Percentiles rank a stretch among this genome's conserved stretches.
These are phyloP conservation scores for Bedellia somnulentella DNA, from an alignment of 2,888 invertebrate species.

Conservation along the genomic window DNA sequence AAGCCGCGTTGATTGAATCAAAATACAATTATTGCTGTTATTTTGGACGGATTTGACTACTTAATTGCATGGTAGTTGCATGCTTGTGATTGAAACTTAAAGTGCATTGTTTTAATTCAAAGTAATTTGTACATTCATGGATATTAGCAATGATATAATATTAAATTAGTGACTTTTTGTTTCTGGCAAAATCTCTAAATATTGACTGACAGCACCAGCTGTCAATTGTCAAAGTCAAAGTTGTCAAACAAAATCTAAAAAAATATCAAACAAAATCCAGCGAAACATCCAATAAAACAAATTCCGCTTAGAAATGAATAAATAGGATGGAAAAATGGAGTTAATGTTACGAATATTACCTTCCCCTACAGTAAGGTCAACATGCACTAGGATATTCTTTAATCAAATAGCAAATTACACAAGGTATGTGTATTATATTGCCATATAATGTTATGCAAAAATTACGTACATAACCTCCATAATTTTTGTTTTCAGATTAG, in stretches of 20 bases:
- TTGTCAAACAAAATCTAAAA: constrained; percentile 38
- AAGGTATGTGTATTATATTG: constrained; percentile 22
- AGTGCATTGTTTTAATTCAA: too few species aligned
- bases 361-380: constrained; percentile 31
- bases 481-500: constrained; percentile 65
- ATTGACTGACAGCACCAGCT: too few species aligned
- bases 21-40: too few species aligned
- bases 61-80: too few species aligned
- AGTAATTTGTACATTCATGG: too few species aligned
- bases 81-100: too few species aligned
- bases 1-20: too few species aligned
- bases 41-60: too few species aligned
- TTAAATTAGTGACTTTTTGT: too few species aligned
- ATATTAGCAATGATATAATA: too few species aligned
- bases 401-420: constrained; percentile 48
- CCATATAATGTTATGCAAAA: constrained; percentile 10
- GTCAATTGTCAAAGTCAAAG: constrained; percentile 5
- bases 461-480: constrained; percentile 38
- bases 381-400: constrained; percentile 36
- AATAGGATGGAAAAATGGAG: constrained; percentile 52
- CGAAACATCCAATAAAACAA: constrained; percentile 3
- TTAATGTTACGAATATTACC: constrained; percentile 47
- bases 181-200: too few species aligned
- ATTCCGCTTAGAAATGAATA: background rate
- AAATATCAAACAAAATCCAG: constrained; percentile 25